These are phyloP conservation scores for Hippocampus zosterae DNA, from an alignment of 2,113 vertebrate genomes.

Conservation along the genomic window DNA sequence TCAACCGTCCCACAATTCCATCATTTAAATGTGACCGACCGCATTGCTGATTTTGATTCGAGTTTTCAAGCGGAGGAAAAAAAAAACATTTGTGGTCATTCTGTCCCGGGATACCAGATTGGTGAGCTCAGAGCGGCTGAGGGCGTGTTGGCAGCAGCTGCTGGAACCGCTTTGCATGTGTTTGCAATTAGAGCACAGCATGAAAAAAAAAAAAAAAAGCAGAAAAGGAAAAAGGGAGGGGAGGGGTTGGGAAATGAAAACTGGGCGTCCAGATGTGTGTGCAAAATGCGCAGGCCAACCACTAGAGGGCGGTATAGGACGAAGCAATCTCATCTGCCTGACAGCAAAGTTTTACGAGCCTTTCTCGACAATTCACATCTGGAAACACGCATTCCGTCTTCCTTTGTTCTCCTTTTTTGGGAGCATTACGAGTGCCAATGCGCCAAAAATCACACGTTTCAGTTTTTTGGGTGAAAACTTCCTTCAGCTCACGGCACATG, in stretches of 20 bases:
- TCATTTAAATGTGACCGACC: not conserved
- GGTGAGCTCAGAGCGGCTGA: constrained; percentile 55
- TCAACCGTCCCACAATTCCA: not conserved
- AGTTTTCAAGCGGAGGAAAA: not conserved
- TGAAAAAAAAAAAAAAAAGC: constrained; percentile 30
- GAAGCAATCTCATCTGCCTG: constrained; percentile 33
- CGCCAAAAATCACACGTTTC: not conserved
- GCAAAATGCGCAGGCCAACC: constrained; percentile 28
- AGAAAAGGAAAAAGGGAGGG: constrained; percentile 4
- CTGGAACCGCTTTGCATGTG: constrained; percentile 77
- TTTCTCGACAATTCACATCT: constrained; percentile 56
- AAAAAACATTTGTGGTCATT: too few species aligned
- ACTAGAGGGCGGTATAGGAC: constrained; percentile 57
- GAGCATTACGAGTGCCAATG: not conserved
- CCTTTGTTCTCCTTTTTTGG: constrained; percentile 17
- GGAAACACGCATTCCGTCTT: constrained; percentile 44
- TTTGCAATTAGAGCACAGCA: constrained; percentile 65
- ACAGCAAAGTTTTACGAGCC: not conserved
- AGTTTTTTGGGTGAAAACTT: not conserved
- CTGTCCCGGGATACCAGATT: constrained; percentile 38
- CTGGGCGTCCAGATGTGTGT: constrained; percentile 48
- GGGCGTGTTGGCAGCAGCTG: constrained; percentile 62
- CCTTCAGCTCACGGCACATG: not conserved
- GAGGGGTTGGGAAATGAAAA: constrained; percentile 14
- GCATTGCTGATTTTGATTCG: constrained; percentile 15